Base-by-base conservation (phyloP, 2,797 vertebrate species). In the Glossophaga mutica region DNA sequence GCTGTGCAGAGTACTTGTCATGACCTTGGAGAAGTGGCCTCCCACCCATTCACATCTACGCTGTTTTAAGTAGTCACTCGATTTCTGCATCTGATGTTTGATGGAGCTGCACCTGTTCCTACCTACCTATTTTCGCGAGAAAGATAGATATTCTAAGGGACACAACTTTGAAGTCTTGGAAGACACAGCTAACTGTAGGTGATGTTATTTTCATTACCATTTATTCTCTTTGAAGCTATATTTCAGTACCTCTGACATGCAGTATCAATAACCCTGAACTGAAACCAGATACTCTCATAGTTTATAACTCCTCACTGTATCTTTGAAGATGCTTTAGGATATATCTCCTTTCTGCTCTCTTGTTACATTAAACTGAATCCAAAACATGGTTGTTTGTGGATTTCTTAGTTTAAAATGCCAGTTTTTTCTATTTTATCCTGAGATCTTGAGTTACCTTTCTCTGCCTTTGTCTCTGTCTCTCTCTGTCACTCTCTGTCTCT, bases 211-310 rank as follows among this genome's bases (percentile, higher is more conserved):
- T 87, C 37, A 77, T 70, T 88, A 32, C 22, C 57, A 57, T 44
- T 88, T 84, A 44, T 88, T 94, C 3, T 94, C 68, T 85, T 82
- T 65, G 34, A 88, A 50, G 34, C 87, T 44, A 46, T 65, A 77
- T 16, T 26, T 18, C 32, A 91, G n/a, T 46, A 71, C 6, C 12
- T n/a, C 67, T 73, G 37, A 83, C 42, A 68, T 42, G n/a, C 29
- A 65, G 62, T n/a, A 62, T 24, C 42, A 57, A 21, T 86, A 88
- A 93, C 12, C 46, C 46, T 81, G 74, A 95, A 92, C 39, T 57
- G 22, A 95, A 95, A 46, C 11, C 19, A 92, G 71, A 57, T 52
- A 50, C 37, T 50, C 11, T 90, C 12, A 48, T 19, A 62, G 24
- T 68, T 68, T 68, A 29, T 42, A 74, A 29, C n/a, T 34, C 91